A percentile compares a stretch with the other conserved stretches of the same genome.
phyloP scores from a whole-genome alignment of 1,140 invertebrate species.

The Cryptotermes secundus region DNA sequence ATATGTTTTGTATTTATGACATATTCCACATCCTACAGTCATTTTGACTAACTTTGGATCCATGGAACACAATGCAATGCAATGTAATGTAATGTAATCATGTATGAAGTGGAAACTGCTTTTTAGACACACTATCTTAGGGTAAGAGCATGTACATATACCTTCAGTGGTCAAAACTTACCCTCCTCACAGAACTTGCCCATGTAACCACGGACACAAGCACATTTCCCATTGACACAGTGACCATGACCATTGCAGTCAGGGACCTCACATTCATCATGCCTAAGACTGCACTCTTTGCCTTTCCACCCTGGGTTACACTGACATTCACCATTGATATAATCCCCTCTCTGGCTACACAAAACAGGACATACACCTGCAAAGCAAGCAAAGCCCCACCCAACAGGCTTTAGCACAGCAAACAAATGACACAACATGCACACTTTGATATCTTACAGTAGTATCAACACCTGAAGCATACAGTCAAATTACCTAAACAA shows the following conservation, averaged over 20 bases:
- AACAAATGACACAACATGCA: neutral
- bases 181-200: constrained; percentile 88
- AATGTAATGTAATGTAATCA: too few relatives aligned
- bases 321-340: constrained; percentile 92
- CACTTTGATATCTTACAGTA: neutral
- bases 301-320: constrained; percentile 98
- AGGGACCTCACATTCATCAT: constrained; percentile 90
- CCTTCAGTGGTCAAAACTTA: constrained; percentile 46
- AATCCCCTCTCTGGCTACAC: constrained; percentile 93
- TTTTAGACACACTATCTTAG: too few relatives aligned
- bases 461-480: too few relatives aligned
- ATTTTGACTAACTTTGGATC: too few relatives aligned
- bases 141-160: too few relatives aligned
- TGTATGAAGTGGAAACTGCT: too few relatives aligned
- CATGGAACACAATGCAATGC: too few relatives aligned
- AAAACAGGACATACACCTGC: constrained; percentile 90
- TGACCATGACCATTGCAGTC: constrained; percentile 95
- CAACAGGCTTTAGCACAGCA: neutral
- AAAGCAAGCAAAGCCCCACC: constrained; percentile 42
- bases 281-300: constrained; percentile 88
- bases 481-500: too few relatives aligned
- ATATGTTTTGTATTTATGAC: too few relatives aligned
- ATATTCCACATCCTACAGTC: too few relatives aligned
- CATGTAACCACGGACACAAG: constrained; percentile 89
- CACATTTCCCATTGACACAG: constrained; percentile 92